Conservation (phyloP, 2,113 vertebrate species). For the Peromyscus leucopus region DNA sequence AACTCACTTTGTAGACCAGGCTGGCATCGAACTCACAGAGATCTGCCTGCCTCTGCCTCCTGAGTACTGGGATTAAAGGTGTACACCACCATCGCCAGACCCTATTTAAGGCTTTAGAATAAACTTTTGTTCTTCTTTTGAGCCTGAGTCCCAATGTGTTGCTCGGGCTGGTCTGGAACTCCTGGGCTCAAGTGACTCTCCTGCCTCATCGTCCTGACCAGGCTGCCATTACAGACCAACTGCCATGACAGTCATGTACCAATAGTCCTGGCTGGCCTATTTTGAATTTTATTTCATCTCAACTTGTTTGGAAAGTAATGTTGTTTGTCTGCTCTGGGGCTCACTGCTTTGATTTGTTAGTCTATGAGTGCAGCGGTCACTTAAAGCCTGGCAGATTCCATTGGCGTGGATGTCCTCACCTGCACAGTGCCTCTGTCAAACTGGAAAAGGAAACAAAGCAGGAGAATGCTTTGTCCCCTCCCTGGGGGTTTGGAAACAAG, state of each 20-base stretch:
- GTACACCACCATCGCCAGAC: neutral
- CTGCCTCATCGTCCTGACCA: neutral
- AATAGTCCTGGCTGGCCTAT: neutral
- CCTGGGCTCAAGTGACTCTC: neutral
- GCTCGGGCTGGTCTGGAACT: neutral
- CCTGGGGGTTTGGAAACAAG: neutral
- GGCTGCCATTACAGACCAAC: no score
- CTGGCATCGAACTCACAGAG: neutral
- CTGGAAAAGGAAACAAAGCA: neutral
- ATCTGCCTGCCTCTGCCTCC: neutral
- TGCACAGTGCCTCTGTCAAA: neutral
- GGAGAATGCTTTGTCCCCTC: neutral
- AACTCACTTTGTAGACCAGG: neutral
- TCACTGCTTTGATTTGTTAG: neutral
- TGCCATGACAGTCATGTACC: no score
- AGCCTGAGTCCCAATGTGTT: no score
- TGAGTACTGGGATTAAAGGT: neutral
- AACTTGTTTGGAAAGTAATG: conserved; percentile 1
- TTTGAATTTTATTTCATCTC: conserved; percentile 21
- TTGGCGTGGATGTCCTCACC: neutral
- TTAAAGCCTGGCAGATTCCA: neutral
- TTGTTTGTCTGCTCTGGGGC: neutral
- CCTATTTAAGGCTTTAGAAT: neutral
- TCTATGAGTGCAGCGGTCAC: neutral
- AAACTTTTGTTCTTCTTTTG: neutral